Percentiles rank a stretch among this genome's conserved stretches.
Evolutionary conservation across 2,797 vertebrate genomes (phyloP).

Genomic region (Sebastolobus alascanus): DNA sequence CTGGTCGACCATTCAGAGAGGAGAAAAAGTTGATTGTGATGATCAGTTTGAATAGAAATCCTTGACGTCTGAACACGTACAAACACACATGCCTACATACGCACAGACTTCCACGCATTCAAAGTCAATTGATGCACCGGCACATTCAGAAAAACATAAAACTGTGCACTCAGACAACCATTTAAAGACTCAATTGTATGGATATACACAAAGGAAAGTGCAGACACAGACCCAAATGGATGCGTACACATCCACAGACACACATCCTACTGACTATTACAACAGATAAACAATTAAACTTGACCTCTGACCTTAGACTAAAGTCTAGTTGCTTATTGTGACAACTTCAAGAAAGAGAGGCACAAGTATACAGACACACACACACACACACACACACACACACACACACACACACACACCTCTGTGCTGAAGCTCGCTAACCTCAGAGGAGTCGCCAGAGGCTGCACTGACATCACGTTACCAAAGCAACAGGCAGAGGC

Average conservation of each 20-base stretch:
- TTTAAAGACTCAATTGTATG: background rate
- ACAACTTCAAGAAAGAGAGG: constrained; percentile 12
- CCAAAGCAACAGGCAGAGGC: constrained; percentile 82
- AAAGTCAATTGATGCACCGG: background rate
- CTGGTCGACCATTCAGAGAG: constrained; percentile 10
- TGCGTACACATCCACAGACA: background rate
- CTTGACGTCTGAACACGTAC: constrained; percentile 34
- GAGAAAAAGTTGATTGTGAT: constrained; percentile 24
- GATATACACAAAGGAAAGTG: background rate
- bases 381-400: constrained; percentile 48
- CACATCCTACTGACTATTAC: background rate
- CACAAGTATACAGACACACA: constrained; percentile 9
- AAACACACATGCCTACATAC: background rate
- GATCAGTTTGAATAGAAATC: constrained; percentile 37
- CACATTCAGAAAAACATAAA: background rate
- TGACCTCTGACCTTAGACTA: constrained; percentile 25
- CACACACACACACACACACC: constrained; percentile 43
- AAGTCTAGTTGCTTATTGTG: constrained; percentile 12
- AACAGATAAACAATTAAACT: background rate
- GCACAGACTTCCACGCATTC: background rate
- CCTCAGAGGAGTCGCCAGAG: constrained; percentile 72
- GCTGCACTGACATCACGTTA: constrained; percentile 80
- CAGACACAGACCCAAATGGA: background rate
- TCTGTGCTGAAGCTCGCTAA: constrained; percentile 57
- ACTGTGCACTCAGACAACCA: background rate